Evolutionary conservation across 2,113 vertebrate species (phyloP), one percentile per base, ranked within the genome.

Genomic region (Cisticola juncidis): DNA sequence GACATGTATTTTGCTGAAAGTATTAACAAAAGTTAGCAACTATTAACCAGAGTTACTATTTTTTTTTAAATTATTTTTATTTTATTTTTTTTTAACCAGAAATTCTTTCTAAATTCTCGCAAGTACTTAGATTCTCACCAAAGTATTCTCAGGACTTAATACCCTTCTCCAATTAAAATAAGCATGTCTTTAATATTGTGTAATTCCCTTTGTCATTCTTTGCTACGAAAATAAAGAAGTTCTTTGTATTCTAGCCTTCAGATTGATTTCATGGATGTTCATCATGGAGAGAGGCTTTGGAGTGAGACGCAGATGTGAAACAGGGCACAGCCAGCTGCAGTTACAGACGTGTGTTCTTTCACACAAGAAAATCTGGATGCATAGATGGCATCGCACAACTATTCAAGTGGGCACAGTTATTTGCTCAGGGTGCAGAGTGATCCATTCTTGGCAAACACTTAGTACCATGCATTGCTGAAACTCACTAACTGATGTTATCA

Each of bases 291-390:
- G 53, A 5, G 29, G 79, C 82, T 44, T 87, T 93, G 88, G 83
- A 97, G 58, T 64, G 82, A 97, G 88, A 93, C 24, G 7, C 74
- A 97, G 40, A 96, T 82, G 93, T 91, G 81, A 94, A 81, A 91
- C 26, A 92, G 40, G 54, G 60, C 81, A 80, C 14, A 90, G 76
- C 84, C 96, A 97, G 97, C 95, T 97, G 93, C 76, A 95, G 87
- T 88, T 89, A 84, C 87, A 97, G 96, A 97, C 94, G 94, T 96
- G 96, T 77, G 91, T 88, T 96, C 74, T 95, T 97, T 97, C 97
- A 97, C 81, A 85, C 81, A 96, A 92, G 81, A 97, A 97, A 97
- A 96, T 86, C 82, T 91, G 68, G 80, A 94, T 88, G 71, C 10
- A 9, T 86, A 89, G 86, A 94, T 74, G 87, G 85, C 68, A 92